phyloP scores from a whole-genome alignment of 2,888 invertebrate species.

The Bombyx huttoni region DNA sequence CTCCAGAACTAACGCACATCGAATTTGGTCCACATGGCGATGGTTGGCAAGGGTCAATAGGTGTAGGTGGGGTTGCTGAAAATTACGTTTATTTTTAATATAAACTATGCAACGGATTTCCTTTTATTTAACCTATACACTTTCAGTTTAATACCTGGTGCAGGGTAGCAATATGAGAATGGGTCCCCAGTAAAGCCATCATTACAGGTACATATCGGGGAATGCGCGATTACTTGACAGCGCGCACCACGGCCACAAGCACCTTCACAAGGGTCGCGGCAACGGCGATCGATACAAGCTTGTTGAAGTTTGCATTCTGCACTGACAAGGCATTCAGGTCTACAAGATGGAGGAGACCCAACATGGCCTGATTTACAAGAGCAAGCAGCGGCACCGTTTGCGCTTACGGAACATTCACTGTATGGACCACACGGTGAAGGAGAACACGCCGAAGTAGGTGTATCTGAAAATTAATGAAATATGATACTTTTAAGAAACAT shows the following conservation, averaged over 20 bases:
- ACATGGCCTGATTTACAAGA: constrained; percentile 80
- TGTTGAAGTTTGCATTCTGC: constrained; percentile 78
- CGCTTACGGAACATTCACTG: constrained; percentile 72
- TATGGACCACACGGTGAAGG: constrained; percentile 87
- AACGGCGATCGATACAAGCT: constrained; percentile 80
- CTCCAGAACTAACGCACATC: constrained; percentile 73
- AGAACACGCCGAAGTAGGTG: constrained; percentile 67
- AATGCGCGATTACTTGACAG: constrained; percentile 82
- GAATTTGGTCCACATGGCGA: constrained; percentile 79
- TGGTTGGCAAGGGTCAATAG: constrained; percentile 74
- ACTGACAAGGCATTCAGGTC: constrained; percentile 82
- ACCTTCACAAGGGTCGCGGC: constrained; percentile 81
- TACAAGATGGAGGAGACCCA: constrained; percentile 81
- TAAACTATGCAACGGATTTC: too few species aligned
- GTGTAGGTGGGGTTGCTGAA: constrained; percentile 28
- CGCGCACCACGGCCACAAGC: constrained; percentile 80
- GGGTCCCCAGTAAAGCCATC: constrained; percentile 80
- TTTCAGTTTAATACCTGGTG: constrained; percentile 56
- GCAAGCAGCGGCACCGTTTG: constrained; percentile 75
- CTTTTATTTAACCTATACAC: neutral
- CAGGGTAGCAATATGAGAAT: constrained; percentile 74
- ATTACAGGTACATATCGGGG: constrained; percentile 81
- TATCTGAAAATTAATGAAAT: constrained; percentile 14
- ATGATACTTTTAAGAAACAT: too few species aligned
- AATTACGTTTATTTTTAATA: constrained; percentile 2